Conservation (phyloP, 2,113 vertebrate genomes). For the Scortum barcoo region DNA sequence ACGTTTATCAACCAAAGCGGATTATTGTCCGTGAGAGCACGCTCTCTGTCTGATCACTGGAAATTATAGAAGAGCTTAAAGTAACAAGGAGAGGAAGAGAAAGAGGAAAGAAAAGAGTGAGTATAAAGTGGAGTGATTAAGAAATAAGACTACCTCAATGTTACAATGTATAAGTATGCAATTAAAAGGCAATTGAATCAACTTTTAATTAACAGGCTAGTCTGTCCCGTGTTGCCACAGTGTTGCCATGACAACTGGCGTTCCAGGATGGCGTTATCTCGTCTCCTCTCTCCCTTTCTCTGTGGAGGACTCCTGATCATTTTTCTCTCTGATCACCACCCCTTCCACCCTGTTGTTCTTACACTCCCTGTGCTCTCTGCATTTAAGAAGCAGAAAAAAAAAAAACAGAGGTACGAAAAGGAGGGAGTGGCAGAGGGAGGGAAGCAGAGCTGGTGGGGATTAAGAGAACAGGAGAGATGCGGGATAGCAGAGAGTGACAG, state of each 20-base stretch:
- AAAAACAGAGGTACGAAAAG: conserved; percentile 14
- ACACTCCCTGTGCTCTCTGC: background rate
- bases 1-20: conserved; percentile 26
- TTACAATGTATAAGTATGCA: conserved; percentile 65
- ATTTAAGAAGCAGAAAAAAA: background rate
- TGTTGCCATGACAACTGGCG: conserved; percentile 75
- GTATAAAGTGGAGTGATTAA: conserved; percentile 55
- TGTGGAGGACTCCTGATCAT: conserved; percentile 36
- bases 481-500: conserved; percentile 46
- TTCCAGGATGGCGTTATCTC: conserved; percentile 50
- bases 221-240: conserved; percentile 63
- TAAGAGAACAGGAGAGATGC: conserved; percentile 41
- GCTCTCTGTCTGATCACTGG: conserved; percentile 28
- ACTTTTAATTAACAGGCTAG: conserved; percentile 77
- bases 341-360: conserved; percentile 35
- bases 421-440: background rate
- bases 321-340: conserved; percentile 55
- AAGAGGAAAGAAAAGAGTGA: conserved; percentile 4
- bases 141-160: conserved; percentile 48
- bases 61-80: conserved; percentile 45
- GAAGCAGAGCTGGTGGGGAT: conserved; percentile 35
- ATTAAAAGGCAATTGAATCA: conserved; percentile 81
- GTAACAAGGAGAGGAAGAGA: conserved; percentile 8
- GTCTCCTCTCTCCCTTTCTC: conserved; percentile 18
- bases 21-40: conserved; percentile 34